phyloP scores from a whole-genome alignment of 1,140 invertebrate genomes.

The Arctopsyche grandis region DNA sequence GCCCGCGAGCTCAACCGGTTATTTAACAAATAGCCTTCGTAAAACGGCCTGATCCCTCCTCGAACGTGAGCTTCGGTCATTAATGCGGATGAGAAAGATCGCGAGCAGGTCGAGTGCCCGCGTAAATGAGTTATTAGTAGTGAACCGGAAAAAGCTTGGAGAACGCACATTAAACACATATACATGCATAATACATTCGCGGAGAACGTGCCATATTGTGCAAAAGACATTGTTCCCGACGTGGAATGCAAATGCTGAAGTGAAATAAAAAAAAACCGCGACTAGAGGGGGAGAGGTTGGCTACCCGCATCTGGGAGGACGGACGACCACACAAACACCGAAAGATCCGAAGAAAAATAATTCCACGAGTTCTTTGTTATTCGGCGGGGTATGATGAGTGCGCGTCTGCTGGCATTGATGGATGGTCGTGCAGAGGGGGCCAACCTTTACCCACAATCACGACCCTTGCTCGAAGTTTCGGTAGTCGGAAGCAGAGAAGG shows the following conservation, averaged over 20 bases:
- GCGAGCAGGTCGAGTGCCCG: background rate
- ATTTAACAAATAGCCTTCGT: constrained; percentile 26
- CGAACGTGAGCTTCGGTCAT: constrained; percentile 25
- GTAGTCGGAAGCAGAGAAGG: background rate
- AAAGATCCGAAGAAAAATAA: constrained; percentile 6
- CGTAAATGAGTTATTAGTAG: constrained; percentile 26
- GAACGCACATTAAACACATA: too few relatives aligned
- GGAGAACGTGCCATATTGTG: background rate
- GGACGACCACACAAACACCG: background rate
- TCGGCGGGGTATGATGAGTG: constrained; percentile 28
- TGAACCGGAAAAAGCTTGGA: background rate
- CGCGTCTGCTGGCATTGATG: constrained; percentile 23
- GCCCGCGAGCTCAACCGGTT: constrained; percentile 22
- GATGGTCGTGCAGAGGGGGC: background rate
- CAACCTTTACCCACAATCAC: background rate
- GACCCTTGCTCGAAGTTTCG: constrained; percentile 7
- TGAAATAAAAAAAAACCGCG: background rate
- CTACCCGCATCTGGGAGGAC: background rate
- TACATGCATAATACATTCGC: too few relatives aligned
- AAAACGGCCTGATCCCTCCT: constrained; percentile 11
- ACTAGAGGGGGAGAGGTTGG: background rate
- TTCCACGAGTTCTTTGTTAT: constrained; percentile 24
- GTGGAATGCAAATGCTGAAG: background rate
- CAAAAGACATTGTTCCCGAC: background rate
- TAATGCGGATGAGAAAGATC: constrained; percentile 30